Evolutionary conservation across 2,113 vertebrate species (phyloP).

Genomic region (Elgaria multicarinata): DNA sequence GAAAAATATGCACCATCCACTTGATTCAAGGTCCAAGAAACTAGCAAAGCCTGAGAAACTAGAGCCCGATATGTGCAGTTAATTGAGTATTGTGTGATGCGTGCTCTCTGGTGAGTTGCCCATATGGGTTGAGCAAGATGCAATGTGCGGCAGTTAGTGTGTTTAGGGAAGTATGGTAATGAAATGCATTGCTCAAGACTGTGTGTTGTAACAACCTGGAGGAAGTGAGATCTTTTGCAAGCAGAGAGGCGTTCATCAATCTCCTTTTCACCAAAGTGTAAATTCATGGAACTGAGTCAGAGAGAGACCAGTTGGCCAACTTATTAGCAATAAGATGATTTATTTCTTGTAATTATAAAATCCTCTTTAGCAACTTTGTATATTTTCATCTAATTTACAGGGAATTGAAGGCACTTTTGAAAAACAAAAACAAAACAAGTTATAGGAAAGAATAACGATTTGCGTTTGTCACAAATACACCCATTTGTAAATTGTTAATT

Average conservation of each 20-base stretch:
- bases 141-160: neutral
- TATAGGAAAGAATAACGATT: neutral
- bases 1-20: neutral
- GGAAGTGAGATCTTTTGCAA: conserved; percentile 34
- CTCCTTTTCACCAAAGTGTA: neutral
- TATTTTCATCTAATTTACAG: neutral
- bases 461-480: neutral
- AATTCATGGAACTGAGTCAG: conserved; percentile 9
- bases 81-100: neutral
- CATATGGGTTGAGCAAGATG: conserved; percentile 9
- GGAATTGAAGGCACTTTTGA: neutral
- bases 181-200: conserved; percentile 5
- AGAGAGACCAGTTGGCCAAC: neutral
- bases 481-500: neutral
- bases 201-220: neutral
- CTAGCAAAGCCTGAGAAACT: neutral
- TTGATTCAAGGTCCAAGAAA: neutral
- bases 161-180: neutral
- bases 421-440: neutral
- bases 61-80: neutral
- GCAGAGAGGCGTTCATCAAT: conserved; percentile 2
- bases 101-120: neutral
- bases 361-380: neutral
- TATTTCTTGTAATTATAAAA: conserved; percentile 11
- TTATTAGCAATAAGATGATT: neutral